phyloP scores from a whole-genome alignment of 2,113 vertebrate genomes.

The Tragelaphus imberbis region DNA sequence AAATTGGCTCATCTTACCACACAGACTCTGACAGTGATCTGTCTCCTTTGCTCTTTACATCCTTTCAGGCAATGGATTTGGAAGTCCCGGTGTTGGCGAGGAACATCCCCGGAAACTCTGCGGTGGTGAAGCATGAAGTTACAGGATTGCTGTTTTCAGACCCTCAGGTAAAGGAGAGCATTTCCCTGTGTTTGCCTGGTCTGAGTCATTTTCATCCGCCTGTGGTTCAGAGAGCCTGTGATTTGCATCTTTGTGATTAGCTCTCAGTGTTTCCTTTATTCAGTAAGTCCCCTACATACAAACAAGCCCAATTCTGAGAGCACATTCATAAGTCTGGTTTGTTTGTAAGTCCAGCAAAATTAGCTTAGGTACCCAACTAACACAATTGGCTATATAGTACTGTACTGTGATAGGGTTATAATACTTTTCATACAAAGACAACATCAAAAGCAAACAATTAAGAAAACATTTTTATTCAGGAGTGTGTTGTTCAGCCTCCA shows the following conservation, averaged over 20 bases:
- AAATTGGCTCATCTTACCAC: rapidly evolving
- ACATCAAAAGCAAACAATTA: not conserved
- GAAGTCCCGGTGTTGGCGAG: conserved; percentile 88
- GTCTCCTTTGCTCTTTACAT: not conserved
- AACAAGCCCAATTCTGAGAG: not conserved
- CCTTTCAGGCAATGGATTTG: conserved; percentile 92
- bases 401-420: not conserved
- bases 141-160: conserved; percentile 90
- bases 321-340: not conserved
- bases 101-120: conserved; percentile 91
- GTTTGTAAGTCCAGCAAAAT: not conserved
- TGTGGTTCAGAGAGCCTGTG: rapidly evolving
- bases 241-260: rapidly evolving
- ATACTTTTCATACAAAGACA: not conserved
- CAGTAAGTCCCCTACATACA: not conserved
- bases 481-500: too few species aligned
- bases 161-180: conserved; percentile 83
- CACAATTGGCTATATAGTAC: not conserved
- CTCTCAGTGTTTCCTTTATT: rapidly evolving
- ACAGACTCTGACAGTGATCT: not conserved
- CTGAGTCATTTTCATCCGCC: rapidly evolving
- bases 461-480: not conserved
- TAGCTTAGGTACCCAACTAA: not conserved
- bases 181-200: rapidly evolving
- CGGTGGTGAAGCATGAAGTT: conserved; percentile 84